phyloP scores from a whole-genome alignment of 2,113 vertebrate genomes.

The Halichoerus grypus region DNA sequence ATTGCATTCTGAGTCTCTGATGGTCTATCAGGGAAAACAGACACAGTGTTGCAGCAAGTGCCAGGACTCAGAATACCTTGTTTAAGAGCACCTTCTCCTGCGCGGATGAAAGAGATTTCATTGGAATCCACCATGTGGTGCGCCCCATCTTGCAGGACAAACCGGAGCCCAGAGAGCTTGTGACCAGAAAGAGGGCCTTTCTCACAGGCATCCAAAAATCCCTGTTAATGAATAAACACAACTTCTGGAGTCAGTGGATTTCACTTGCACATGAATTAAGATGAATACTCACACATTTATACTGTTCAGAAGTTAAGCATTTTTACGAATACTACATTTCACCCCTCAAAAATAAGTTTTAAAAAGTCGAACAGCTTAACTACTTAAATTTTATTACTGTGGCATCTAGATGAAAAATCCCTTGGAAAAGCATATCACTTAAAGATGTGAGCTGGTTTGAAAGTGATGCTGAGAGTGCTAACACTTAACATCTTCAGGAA shows the following conservation, averaged over 20 bases:
- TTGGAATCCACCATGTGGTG: slow-evolving; percentile 98
- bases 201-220: slow-evolving; percentile 94
- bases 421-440: neutral
- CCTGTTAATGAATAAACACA: slow-evolving; percentile 85
- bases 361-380: neutral
- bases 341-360: neutral
- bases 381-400: neutral
- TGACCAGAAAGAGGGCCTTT: slow-evolving; percentile 93
- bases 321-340: neutral
- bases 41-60: rapidly evolving
- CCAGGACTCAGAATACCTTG: slow-evolving; percentile 88
- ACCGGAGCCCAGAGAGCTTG: slow-evolving; percentile 94
- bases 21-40: neutral
- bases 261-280: neutral
- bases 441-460: neutral
- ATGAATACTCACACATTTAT: neutral
- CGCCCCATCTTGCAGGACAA: slow-evolving; percentile 94
- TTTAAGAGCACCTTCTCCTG: slow-evolving; percentile 96
- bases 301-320: neutral
- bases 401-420: neutral
- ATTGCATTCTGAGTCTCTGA: neutral
- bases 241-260: neutral
- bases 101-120: slow-evolving; percentile 96
- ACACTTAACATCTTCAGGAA: neutral
- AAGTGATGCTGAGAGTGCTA: neutral